Conservation (phyloP, 2,888 invertebrate genomes). For the Lumbricus terrestris region DNA sequence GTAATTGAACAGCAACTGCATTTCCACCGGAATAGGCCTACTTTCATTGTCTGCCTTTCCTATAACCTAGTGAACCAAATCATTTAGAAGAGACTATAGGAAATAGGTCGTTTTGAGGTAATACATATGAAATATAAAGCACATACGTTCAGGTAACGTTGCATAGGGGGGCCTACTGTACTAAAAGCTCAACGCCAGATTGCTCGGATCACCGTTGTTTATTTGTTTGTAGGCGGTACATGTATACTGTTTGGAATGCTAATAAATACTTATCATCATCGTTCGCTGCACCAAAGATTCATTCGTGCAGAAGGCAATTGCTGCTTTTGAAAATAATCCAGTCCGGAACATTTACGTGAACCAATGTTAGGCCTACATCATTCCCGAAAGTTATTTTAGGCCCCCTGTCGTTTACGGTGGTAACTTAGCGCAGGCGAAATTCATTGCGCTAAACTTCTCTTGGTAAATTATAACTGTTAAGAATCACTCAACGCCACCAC, state of each 20-base stretch:
- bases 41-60: background rate
- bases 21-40: no score
- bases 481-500: background rate
- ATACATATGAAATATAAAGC: background rate
- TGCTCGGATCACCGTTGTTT: background rate
- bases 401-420: no score
- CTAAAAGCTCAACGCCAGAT: background rate
- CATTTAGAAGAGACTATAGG: no score
- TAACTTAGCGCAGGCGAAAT: background rate
- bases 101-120: background rate
- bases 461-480: background rate
- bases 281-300: background rate
- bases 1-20: background rate
- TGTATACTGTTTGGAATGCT: no score
- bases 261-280: no score
- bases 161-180: no score
- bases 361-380: background rate
- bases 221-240: no score
- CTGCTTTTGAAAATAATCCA: background rate
- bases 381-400: background rate
- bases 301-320: background rate
- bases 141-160: no score
- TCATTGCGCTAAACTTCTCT: background rate
- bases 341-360: background rate
- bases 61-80: background rate